Base-by-base conservation (phyloP, 1,140 invertebrate genomes). In the Caligus rogercresseyi region DNA sequence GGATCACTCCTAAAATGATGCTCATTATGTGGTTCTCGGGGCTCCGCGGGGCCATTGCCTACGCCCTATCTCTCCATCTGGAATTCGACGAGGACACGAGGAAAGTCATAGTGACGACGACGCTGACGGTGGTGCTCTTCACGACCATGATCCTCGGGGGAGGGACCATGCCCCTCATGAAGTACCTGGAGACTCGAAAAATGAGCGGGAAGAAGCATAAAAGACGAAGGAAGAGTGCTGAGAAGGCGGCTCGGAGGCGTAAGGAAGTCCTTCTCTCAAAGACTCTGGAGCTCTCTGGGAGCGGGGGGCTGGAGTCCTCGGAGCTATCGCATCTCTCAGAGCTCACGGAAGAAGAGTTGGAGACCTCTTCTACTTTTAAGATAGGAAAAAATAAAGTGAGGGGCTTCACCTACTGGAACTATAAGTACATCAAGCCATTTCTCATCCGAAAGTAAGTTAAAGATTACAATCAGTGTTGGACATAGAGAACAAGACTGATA, bases 251-350 rank as follows among this genome's bases (percentile, higher is more conserved):
- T 43, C 31, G 31, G 31, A 43, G 31, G n/a, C 31, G 31, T 43
- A 85, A 85, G 71, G 87, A 89, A 74, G 83, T 96, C 54, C 89
- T 90, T 25, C 75, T 96, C 24, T 94, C 89, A 68, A 97, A 97
- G 79, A 97, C 92, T 0, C 86, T 88, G 73, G 92, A 96, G 80
- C 92, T 84, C 83, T n/a, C n/a, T n/a, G n/a, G n/a, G n/a, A 92
- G 92, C 19, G 88, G 93, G 76, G 82, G 91, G 4, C 88, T 97
- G 51, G 92, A 96, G 74, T 92, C 91, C 0, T 91, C 95, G 7
- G 31, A 43, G n/a, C 7, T 43, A 43, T 43, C 31, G 72, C 90
- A 94, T 76, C 73, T 96, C 54, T 95, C 91, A 2, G 91, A 96
- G 75, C 80, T 91, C 13, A 96, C 92, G 0, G 91, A 95, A 73